These are phyloP conservation scores for Chaetodon trifascialis DNA, from an alignment of 2,113 vertebrate species.

Conservation along the genomic window DNA sequence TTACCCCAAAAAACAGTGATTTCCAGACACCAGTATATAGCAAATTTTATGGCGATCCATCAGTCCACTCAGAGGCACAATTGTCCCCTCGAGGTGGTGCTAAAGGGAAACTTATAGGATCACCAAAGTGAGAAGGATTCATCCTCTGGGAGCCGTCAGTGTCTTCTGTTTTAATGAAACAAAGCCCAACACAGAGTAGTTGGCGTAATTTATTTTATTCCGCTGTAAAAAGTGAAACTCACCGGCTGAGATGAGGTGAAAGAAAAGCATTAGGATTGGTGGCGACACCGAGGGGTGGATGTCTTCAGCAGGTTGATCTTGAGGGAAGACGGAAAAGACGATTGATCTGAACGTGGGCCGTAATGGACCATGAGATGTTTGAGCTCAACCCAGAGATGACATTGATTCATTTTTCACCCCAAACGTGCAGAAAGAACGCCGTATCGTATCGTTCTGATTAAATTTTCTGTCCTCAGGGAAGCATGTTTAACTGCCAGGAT, in stretches of 20 bases:
- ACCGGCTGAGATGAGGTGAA: neutral
- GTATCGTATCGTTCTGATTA: conserved; percentile 28
- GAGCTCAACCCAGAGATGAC: neutral
- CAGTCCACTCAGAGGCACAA: too few species aligned
- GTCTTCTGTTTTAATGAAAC: neutral
- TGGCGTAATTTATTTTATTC: neutral
- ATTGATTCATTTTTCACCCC: conserved; percentile 11
- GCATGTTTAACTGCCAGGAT: conserved; percentile 7
- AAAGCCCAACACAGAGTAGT: neutral
- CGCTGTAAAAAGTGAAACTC: neutral
- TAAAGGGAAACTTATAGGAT: neutral
- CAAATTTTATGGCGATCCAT: neutral
- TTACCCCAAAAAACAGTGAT: too few species aligned
- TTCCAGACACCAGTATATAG: neutral
- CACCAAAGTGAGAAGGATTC: neutral
- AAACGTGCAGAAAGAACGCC: neutral
- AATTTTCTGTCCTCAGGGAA: neutral
- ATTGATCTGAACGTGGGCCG: neutral
- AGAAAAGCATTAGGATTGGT: neutral
- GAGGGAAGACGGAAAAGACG: neutral
- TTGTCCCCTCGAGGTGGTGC: neutral
- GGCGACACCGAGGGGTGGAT: neutral
- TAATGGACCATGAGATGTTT: neutral
- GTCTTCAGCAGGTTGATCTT: neutral
- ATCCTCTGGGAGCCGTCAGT: neutral